Percentiles rank a stretch among this genome's conserved stretches.
These are phyloP conservation scores for Tetrapedia diversipes DNA, from an alignment of 2,888 invertebrate genomes.

Conservation along the genomic window DNA sequence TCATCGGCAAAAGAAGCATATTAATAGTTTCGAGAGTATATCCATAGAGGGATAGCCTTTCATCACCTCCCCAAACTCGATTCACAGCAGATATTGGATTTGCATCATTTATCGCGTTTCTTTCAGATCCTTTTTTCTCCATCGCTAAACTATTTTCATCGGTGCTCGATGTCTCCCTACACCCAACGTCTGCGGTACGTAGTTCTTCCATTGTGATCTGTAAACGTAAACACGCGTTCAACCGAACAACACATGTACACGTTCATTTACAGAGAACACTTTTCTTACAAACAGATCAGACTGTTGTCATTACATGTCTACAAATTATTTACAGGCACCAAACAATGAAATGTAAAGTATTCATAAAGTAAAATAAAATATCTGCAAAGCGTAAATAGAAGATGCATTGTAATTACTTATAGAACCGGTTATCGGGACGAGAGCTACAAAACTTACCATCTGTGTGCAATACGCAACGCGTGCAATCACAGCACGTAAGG, in stretches of 20 bases:
- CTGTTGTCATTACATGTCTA: not conserved
- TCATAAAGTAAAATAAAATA: not conserved
- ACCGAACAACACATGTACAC: not conserved
- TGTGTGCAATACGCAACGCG: conserved; percentile 77
- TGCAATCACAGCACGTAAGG: conserved; percentile 78
- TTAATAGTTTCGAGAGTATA: conserved; percentile 98
- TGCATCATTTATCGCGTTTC: conserved; percentile 67
- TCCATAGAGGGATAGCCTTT: conserved; percentile 94
- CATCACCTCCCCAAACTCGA: conserved; percentile 87
- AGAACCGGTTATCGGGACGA: conserved; percentile 26
- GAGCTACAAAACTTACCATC: conserved; percentile 81
- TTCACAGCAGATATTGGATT: conserved; percentile 80
- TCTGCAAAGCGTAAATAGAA: not conserved
- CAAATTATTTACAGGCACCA: not conserved
- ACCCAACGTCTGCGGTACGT: conserved; percentile 86
- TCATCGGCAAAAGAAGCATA: conserved; percentile 97
- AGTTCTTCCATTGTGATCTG: conserved; percentile 93
- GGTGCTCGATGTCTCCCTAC: conserved; percentile 80
- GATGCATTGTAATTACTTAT: not conserved
- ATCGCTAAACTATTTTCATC: conserved; percentile 79
- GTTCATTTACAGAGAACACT: not conserved
- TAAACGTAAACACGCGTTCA: conserved; percentile 76
- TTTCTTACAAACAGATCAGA: not conserved
- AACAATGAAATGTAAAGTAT: not conserved
- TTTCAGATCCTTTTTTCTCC: conserved; percentile 77